These are phyloP conservation scores for Calliopum simillimum DNA, from an alignment of 2,888 invertebrate species.

Conservation along the genomic window DNA sequence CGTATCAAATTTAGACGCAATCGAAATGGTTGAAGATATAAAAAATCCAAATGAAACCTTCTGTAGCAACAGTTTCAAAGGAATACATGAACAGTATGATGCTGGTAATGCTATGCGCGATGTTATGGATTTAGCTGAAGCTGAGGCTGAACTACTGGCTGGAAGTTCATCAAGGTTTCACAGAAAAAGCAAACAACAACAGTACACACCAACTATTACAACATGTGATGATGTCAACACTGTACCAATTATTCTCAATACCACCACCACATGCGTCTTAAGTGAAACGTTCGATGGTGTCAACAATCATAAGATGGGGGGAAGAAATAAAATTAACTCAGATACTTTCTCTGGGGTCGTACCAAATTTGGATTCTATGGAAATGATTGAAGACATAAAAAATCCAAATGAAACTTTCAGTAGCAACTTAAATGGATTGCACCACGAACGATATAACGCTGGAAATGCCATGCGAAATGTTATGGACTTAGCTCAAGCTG, in stretches of 20 bases:
- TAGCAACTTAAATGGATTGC: conserved; percentile 36
- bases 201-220: no score
- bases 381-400: conserved; percentile 57
- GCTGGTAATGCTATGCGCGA: conserved; percentile 57
- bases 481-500: conserved; percentile 57
- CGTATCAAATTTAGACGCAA: conserved; percentile 34
- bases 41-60: conserved; percentile 59
- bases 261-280: no score
- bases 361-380: conserved; percentile 50
- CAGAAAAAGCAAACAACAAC: no score
- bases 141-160: conserved; percentile 58
- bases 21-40: conserved; percentile 43
- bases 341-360: conserved; percentile 46
- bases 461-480: conserved; percentile 58
- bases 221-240: no score
- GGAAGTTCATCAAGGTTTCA: no score
- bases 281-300: no score
- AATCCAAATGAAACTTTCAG: conserved; percentile 59
- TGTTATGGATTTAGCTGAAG: conserved; percentile 57
- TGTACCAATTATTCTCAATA: no score
- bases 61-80: conserved; percentile 42
- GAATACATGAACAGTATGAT: conserved; percentile 37
- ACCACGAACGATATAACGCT: conserved; percentile 41
- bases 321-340: conserved; percentile 41
- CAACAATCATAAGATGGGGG: no score